These are phyloP conservation scores for Ctenomys sociabilis DNA, from an alignment of 2,113 vertebrate genomes.

Conservation along the genomic window DNA sequence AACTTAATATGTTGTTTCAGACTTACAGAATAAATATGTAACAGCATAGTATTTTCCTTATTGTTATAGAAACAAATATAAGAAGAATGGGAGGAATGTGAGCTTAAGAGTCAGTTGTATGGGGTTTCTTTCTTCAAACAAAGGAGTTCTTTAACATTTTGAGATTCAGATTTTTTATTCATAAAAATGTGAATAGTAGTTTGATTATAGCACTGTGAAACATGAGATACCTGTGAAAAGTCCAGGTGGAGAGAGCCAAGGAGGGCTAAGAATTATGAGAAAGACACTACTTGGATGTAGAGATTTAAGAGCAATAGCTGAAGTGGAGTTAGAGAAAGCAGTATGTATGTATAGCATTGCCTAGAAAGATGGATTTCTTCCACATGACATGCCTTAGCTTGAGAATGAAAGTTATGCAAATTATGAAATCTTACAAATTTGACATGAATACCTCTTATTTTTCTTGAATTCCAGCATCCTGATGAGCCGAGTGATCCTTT, in stretches of 20 bases:
- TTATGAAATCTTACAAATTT: background rate
- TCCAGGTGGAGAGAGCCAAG: background rate
- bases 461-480: conserved; percentile 48
- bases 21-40: conserved; percentile 4
- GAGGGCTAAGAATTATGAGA: background rate
- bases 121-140: background rate
- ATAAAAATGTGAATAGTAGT: conserved; percentile 33
- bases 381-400: background rate
- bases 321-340: background rate
- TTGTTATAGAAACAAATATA: conserved; percentile 33
- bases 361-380: background rate
- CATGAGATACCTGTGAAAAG: conserved; percentile 5
- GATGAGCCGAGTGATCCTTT: background rate
- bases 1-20: conserved; percentile 50
- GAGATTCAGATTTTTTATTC: conserved; percentile 24
- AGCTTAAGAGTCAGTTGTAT: background rate
- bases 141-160: conserved; percentile 10
- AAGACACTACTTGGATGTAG: background rate
- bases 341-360: background rate
- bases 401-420: background rate
- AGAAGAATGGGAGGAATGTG: background rate
- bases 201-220: conserved; percentile 11
- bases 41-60: background rate
- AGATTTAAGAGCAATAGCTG: background rate
- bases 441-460: background rate